Base-by-base conservation (phyloP, 2,113 vertebrate species). In the Sprattus sprattus region DNA sequence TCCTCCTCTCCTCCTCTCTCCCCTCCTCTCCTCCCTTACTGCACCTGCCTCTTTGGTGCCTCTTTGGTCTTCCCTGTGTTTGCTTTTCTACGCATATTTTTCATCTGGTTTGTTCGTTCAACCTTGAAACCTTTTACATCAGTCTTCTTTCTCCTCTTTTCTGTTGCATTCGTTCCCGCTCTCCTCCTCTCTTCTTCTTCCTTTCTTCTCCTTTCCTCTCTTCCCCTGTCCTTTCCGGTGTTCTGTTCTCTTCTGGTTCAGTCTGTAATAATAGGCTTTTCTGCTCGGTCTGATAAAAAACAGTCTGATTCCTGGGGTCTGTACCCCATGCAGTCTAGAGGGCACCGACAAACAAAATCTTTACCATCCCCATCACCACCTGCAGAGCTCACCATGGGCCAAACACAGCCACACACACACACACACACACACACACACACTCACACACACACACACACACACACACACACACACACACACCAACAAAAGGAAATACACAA, bases 251-350 rank as follows among this genome's bases (percentile, higher is more conserved):
- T 25, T 3, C 22, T 64, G 6, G 20, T 25, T 22, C 57, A n/a
- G 57, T 64, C 44, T 39, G n/a, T 54, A 28, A 57, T 80, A 88
- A 85, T 4, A 8, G 71, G 83, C 83, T 84, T 80, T 83, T n/a
- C n/a, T n/a, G n/a, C n/a, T n/a, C n/a, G n/a, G n/a, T 78, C 45
- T 82, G 57, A 64, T 64, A 64, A 64, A 20, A 64, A 64, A 64
- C 22, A 0, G 22, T 22, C 22, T 22, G 18, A 64, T 64, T 64
- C 16, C 18, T 64, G 57, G 54, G 57, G 20, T 64, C 57, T 64
- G 20, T 25, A 64, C 57, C 57, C 57, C 57, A 64, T 64, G 57
- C 57, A 25, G 57, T 22, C 57, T 64, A 64, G 57, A 64, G 57
- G 57, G 57, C 57, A 64, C 18, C 22, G 57, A 20, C 20, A 64